Evolutionary conservation across 2,888 invertebrate species (phyloP), one percentile per base, ranked within the genome.

Genomic region (Drosophila pegasa): DNA sequence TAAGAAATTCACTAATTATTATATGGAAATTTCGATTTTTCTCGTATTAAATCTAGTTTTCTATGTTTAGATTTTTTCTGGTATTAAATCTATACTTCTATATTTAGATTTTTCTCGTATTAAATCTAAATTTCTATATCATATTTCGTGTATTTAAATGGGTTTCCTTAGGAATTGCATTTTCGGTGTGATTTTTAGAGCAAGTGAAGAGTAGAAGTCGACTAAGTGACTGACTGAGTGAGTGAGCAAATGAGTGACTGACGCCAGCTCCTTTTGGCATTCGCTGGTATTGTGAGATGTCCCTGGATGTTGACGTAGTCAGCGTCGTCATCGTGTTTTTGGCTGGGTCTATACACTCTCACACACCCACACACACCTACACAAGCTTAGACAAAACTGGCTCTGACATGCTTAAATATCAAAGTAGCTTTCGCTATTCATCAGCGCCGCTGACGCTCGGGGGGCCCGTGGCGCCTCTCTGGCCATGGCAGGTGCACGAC

Each of bases 361-460:
- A 56, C 29, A 54, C 33, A 56, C 22, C 22, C 14, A 45, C 22
- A 12, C 7, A 57, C 22, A 47, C 12, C 33, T 1, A 41, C 1
- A 41, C 0, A 50, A 3, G 18, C 0, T 22, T 14, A 40, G 0
- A 31, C 8, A 78, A 58, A 60, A 58, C 52, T 60, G 54, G 56
- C 72, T 68, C 73, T 88, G 87, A 83, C 88, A 83, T 80, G 75
- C 87, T 80, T 88, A 80, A 84, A 84, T 88, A 84, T 86, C 83
- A 88, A 87, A 88, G 84, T 83, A 79, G 82, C 76, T 72, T 70
- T 70, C 48, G 71, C 81, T 80, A 76, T 80, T 80, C 80, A 80
- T 80, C 73, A 79, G 65, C 58, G 51, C 33, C n/a, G 37, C 45
- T 50, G 62, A 20, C 37, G 78, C 65, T 58, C 48, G 35, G 41